A percentile compares a stretch with the other conserved stretches of the same genome.
Conservation (phyloP, 2,797 vertebrate genomes). For the Acrossocheilus wenchowensis region DNA sequence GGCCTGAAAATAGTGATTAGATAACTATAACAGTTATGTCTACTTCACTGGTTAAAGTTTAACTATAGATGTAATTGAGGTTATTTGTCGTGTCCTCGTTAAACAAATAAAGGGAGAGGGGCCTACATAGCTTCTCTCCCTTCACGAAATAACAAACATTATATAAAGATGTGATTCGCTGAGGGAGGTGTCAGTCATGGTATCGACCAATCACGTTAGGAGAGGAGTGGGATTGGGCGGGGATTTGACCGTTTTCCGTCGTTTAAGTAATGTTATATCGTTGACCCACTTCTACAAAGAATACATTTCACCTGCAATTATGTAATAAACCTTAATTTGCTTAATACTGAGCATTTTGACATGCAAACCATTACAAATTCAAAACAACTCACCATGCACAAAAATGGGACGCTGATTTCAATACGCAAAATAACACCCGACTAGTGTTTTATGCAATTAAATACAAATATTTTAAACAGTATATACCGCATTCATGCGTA, state of each 20-base stretch:
- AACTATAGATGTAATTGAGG: not conserved
- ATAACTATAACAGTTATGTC: conserved; percentile 45
- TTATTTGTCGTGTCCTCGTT: not conserved
- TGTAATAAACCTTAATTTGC: not conserved
- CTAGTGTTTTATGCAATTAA: not conserved
- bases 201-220: conserved; percentile 10
- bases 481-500: not conserved
- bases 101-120: not conserved
- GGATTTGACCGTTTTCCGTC: not conserved
- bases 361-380: not conserved
- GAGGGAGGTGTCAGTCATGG: not conserved
- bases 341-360: not conserved
- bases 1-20: conserved; percentile 53
- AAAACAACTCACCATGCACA: not conserved
- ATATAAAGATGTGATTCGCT: not conserved
- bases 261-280: not conserved
- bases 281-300: not conserved
- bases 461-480: not conserved
- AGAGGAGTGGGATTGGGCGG: conserved; percentile 6
- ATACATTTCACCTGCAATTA: not conserved
- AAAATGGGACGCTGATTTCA: not conserved
- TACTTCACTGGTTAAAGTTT: conserved; percentile 59
- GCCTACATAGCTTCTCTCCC: not conserved
- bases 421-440: not conserved
- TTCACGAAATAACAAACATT: not conserved